Percentiles rank a stretch among this genome's conserved stretches.
These are phyloP conservation scores for Eucera pruinosa DNA, from an alignment of 2,888 invertebrate genomes.

Conservation along the genomic window DNA sequence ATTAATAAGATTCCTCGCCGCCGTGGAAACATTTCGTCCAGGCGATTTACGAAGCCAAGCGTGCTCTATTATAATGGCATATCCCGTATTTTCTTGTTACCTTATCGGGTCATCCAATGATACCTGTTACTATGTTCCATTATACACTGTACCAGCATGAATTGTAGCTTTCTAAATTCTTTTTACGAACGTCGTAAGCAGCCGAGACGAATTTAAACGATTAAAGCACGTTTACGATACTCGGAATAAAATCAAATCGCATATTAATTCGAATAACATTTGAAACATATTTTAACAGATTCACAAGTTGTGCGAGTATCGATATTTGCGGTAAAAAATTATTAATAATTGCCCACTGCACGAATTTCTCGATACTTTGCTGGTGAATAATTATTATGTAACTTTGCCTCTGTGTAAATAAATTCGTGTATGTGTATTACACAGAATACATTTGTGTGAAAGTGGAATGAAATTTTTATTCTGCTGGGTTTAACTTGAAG, in stretches of 20 bases:
- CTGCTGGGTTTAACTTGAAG: too few relatives aligned
- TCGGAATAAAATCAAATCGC: not conserved
- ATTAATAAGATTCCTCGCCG: not conserved
- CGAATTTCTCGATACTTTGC: not conserved
- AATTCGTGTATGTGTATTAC: not conserved
- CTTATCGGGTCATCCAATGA: conserved; percentile 60
- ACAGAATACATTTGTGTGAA: too few relatives aligned
- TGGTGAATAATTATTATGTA: not conserved
- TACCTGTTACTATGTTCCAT: conserved; percentile 44
- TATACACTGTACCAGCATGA: not conserved
- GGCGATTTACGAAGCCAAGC: not conserved
- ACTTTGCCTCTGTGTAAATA: too few relatives aligned
- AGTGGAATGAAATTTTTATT: too few relatives aligned
- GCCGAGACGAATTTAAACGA: too few relatives aligned
- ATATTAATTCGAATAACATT: not conserved
- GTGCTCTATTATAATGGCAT: conserved; percentile 29
- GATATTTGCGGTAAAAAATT: not conserved
- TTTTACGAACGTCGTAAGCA: too few relatives aligned
- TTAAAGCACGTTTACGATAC: not conserved
- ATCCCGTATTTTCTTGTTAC: conserved; percentile 53
- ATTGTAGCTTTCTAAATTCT: not conserved
- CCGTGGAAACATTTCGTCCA: not conserved
- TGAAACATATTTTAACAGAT: not conserved
- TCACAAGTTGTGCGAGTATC: not conserved
- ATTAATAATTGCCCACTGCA: not conserved